Evolutionary conservation across 2,888 invertebrate species (phyloP).

Genomic region (Lathronympha strigana): DNA sequence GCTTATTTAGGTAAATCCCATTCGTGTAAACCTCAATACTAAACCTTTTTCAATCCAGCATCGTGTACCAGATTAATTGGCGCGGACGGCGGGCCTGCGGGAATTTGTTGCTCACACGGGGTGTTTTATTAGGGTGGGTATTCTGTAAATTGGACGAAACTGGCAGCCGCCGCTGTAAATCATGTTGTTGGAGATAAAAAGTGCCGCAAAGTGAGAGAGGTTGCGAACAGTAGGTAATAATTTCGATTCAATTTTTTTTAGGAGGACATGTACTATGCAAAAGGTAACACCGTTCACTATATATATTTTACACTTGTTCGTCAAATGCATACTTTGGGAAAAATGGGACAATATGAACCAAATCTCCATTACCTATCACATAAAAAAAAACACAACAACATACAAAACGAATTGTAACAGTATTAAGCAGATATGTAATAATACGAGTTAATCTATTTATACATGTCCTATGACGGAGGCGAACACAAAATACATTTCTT

Average conservation of each 20-base stretch:
- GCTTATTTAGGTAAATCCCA: neutral
- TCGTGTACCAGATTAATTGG: conserved; percentile 38
- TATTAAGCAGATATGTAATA: too few species aligned
- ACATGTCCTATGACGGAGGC: too few species aligned
- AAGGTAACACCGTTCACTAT: too few species aligned
- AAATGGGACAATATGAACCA: too few species aligned
- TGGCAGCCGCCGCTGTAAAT: conserved; percentile 68
- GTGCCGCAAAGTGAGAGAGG: conserved; percentile 34
- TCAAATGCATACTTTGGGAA: too few species aligned
- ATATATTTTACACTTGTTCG: too few species aligned
- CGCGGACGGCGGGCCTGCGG: conserved; percentile 39
- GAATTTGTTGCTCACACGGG: conserved; percentile 51
- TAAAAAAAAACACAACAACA: too few species aligned
- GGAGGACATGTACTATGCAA: too few species aligned
- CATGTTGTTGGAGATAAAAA: conserved; percentile 61
- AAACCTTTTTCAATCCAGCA: conserved; percentile 28
- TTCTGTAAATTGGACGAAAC: conserved; percentile 74
- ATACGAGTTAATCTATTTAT: too few species aligned
- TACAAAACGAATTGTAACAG: too few species aligned
- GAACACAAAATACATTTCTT: too few species aligned
- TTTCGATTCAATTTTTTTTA: neutral
- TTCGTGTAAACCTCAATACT: conserved; percentile 4
- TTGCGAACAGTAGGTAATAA: conserved; percentile 35
- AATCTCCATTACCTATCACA: too few species aligned
- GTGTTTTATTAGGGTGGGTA: conserved; percentile 69